A percentile compares a stretch with the other conserved stretches of the same genome.
These are phyloP conservation scores for Nautilus pompilius DNA, from an alignment of 1,140 invertebrate species.

Conservation along the genomic window DNA sequence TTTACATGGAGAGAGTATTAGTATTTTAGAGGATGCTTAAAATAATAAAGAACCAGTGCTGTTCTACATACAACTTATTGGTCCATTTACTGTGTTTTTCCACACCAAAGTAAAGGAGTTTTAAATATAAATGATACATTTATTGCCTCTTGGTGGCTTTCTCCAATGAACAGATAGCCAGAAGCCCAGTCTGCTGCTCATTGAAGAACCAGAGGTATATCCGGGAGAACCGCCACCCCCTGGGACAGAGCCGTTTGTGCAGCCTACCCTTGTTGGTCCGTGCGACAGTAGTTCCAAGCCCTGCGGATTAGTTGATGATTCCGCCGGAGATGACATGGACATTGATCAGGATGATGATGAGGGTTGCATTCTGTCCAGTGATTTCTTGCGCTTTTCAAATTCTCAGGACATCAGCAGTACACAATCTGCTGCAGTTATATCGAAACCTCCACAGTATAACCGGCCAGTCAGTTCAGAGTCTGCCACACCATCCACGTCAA, in stretches of 20 bases:
- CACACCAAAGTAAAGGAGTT: too few relatives aligned
- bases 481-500: not conserved
- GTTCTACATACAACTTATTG: too few relatives aligned
- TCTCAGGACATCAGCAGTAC: not conserved
- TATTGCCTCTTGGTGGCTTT: too few relatives aligned
- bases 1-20: too few relatives aligned
- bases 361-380: too few relatives aligned
- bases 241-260: slow-evolving; percentile 17
- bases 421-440: not conserved
- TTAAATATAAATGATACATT: too few relatives aligned
- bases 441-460: not conserved
- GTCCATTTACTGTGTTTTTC: too few relatives aligned
- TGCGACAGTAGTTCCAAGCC: not conserved
- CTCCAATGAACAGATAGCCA: too few relatives aligned
- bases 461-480: not conserved
- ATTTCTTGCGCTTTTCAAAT: not conserved
- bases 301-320: not conserved
- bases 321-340: slow-evolving; percentile 4
- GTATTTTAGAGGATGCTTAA: too few relatives aligned
- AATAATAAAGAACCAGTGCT: too few relatives aligned
- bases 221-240: slow-evolving; percentile 33
- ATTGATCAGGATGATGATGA: slow-evolving; percentile 2
- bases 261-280: not conserved
- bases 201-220: too few relatives aligned
- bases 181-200: too few relatives aligned